phyloP scores from a whole-genome alignment of 2,888 invertebrate species.

The Latheticus oryzae region DNA sequence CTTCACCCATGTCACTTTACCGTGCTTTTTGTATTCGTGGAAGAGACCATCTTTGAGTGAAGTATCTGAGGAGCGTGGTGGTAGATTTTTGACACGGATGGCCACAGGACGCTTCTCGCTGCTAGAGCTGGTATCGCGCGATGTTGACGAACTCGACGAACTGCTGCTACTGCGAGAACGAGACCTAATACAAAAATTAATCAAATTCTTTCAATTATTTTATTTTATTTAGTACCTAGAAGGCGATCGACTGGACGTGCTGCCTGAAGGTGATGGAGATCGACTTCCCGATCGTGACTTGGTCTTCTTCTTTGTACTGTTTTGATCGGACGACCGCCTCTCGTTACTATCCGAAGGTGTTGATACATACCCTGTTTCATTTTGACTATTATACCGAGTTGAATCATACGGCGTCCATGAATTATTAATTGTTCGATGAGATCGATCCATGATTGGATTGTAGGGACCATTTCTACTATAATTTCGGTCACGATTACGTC shows the following conservation, averaged over 20 bases:
- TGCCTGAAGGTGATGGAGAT: conserved; percentile 68
- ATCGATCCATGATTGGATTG: conserved; percentile 60
- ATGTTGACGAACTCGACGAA: conserved; percentile 73
- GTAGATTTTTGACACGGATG: conserved; percentile 91
- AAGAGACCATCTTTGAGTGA: conserved; percentile 97
- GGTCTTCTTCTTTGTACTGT: conserved; percentile 59
- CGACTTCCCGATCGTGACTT: conserved; percentile 67
- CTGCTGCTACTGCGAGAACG: conserved; percentile 69
- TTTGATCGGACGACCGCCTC: conserved; percentile 48
- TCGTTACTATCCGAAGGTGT: conserved; percentile 59
- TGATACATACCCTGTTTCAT: conserved; percentile 64
- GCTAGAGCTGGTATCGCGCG: conserved; percentile 60
- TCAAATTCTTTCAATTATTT: no score
- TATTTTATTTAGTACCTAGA: conserved; percentile 61
- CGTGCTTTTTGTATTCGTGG: conserved; percentile 99
- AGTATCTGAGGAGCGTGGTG: conserved; percentile 90
- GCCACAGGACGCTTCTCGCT: conserved; percentile 82
- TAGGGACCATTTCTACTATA: conserved; percentile 67
- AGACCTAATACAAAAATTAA: conserved; percentile 57
- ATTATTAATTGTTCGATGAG: conserved; percentile 51
- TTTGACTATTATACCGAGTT: conserved; percentile 56
- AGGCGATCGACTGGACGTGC: conserved; percentile 69
- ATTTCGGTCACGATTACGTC: conserved; percentile 64
- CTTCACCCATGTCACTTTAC: conserved; percentile 92
- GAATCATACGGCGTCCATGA: conserved; percentile 42